Evolutionary conservation across 2,797 vertebrate species (phyloP).

Genomic region (Scolopax rusticola): DNA sequence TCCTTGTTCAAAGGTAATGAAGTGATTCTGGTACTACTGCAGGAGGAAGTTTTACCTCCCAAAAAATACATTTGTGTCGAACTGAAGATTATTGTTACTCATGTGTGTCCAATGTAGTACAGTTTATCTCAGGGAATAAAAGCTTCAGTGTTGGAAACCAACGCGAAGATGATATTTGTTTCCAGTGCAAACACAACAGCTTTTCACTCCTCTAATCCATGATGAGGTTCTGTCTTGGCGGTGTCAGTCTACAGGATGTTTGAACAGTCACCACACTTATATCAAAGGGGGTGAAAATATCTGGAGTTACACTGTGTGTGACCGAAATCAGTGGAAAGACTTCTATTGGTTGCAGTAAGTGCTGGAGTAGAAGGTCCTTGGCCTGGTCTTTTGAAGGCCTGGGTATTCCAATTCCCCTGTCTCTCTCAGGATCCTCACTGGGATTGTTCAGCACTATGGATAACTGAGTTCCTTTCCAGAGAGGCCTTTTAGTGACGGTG

Average conservation of each 20-base stretch:
- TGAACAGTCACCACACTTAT: background rate
- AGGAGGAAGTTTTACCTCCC: background rate
- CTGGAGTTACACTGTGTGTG: background rate
- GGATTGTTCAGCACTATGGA: background rate
- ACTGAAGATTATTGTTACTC: background rate
- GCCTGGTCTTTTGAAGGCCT: background rate
- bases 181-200: background rate
- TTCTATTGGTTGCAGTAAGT: background rate
- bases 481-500: background rate
- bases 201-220: background rate
- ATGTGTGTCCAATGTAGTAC: background rate
- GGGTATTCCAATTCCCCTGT: background rate
- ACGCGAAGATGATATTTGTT: background rate
- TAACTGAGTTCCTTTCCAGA: background rate
- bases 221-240: background rate
- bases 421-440: background rate
- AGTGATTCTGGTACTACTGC: background rate
- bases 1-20: background rate
- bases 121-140: background rate
- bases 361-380: background rate
- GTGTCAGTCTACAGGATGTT: background rate
- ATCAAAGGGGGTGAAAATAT: background rate
- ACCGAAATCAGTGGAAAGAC: background rate
- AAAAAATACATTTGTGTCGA: fast-evolving
- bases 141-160: background rate